These are phyloP conservation scores for Exocentrus adspersus DNA, from an alignment of 2,888 invertebrate genomes.

Conservation along the genomic window DNA sequence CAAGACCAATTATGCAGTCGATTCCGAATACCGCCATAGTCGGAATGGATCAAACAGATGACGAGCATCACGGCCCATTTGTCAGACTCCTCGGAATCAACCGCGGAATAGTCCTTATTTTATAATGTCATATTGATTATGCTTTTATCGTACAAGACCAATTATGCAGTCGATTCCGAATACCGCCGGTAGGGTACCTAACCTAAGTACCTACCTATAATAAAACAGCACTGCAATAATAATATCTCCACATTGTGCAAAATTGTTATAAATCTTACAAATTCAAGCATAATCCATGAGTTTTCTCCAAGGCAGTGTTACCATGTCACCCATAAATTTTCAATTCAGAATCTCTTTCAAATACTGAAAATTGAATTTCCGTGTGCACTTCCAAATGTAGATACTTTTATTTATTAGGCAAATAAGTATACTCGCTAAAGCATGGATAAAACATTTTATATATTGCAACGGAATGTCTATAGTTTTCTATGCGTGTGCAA, in stretches of 20 bases:
- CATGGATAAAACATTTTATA: not conserved
- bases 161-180: no score
- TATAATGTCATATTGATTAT: no score
- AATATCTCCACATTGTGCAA: conserved; percentile 1
- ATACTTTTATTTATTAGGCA: not conserved
- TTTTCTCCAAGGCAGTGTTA: conserved; percentile 9
- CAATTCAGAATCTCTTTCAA: conserved; percentile 18
- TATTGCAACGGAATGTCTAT: not conserved
- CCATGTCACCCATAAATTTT: conserved; percentile 9
- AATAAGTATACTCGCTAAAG: not conserved
- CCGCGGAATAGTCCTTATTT: no score
- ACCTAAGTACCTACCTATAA: no score
- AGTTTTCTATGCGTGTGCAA: not conserved
- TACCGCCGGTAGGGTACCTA: no score
- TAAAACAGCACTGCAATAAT: not conserved
- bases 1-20: no score
- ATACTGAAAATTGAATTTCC: conserved; percentile 21
- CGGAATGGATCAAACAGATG: no score
- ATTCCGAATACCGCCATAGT: no score
- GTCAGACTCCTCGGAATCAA: no score
- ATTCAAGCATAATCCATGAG: conserved; percentile 10
- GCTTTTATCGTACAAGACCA: no score
- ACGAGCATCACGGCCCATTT: no score
- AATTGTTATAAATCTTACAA: conserved; percentile 10
- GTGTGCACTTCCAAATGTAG: conserved; percentile 6